A percentile compares a stretch with the other conserved stretches of the same genome.
These are phyloP conservation scores for Cydia amplana DNA, from an alignment of 1,140 invertebrate genomes.

Conservation along the genomic window DNA sequence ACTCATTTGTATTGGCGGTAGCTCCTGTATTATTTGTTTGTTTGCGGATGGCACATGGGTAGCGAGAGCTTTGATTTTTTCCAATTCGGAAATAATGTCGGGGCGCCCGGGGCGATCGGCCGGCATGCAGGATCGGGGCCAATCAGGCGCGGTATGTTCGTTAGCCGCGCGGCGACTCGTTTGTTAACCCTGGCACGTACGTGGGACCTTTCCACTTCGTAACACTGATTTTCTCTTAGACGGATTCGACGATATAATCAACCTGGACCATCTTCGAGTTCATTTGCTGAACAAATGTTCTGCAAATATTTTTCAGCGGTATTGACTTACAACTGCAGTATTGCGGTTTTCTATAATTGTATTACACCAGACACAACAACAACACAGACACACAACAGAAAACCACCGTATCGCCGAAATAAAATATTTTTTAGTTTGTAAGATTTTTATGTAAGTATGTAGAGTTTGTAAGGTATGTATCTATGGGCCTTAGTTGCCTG, in stretches of 20 bases:
- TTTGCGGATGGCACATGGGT: slow-evolving; percentile 71
- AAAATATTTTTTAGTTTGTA: no score
- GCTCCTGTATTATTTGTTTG: slow-evolving; percentile 75
- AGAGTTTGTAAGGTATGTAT: no score
- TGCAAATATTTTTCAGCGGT: slow-evolving; percentile 32
- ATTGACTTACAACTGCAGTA: neutral
- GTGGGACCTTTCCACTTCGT: slow-evolving; percentile 69
- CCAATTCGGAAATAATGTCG: slow-evolving; percentile 75
- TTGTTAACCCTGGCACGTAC: slow-evolving; percentile 72
- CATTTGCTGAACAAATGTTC: slow-evolving; percentile 49
- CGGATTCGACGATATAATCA: slow-evolving; percentile 57
- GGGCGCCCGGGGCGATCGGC: slow-evolving; percentile 59
- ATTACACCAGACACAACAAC: no score
- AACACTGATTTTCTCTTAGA: slow-evolving; percentile 69
- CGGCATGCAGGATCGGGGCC: slow-evolving; percentile 28
- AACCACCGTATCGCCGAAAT: no score
- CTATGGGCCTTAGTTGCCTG: no score
- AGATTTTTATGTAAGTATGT: no score
- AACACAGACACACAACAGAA: no score
- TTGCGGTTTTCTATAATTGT: neutral
- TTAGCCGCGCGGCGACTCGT: slow-evolving; percentile 64
- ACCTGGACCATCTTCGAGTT: slow-evolving; percentile 53
- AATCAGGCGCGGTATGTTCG: slow-evolving; percentile 60
- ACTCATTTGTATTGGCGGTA: slow-evolving; percentile 76
- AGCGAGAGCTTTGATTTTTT: slow-evolving; percentile 74